Conservation (phyloP, 2,113 vertebrate species). For the Strix uralensis region DNA sequence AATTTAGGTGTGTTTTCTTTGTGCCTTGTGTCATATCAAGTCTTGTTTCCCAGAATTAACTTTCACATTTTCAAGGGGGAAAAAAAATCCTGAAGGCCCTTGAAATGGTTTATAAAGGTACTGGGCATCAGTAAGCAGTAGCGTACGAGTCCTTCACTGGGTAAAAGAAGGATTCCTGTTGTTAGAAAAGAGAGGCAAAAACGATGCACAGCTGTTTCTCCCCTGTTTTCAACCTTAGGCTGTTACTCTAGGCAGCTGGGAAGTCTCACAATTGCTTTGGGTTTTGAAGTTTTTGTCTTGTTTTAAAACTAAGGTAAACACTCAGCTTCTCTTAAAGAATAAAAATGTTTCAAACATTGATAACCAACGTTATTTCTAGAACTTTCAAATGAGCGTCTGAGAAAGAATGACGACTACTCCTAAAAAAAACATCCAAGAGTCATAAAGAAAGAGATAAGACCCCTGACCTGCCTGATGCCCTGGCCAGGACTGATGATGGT, state of each 20-base stretch:
- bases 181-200: neutral
- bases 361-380: neutral
- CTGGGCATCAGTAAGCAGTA: neutral
- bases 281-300: neutral
- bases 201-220: neutral
- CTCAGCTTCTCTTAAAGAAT: neutral
- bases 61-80: neutral
- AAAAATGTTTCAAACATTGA: neutral
- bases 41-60: neutral
- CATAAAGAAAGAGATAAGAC: constrained; percentile 51
- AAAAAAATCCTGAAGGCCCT: neutral
- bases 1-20: neutral
- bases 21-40: neutral
- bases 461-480: constrained; percentile 54
- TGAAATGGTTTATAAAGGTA: neutral
- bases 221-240: neutral
- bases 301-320: neutral
- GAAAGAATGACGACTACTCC: neutral
- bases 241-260: neutral
- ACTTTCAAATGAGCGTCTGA: neutral
- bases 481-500: constrained; percentile 6
- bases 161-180: neutral
- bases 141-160: neutral
- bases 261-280: neutral
- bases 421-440: neutral